These are phyloP conservation scores for Thripadectes ignobilis DNA, from an alignment of 2,797 vertebrate species.

Conservation along the genomic window DNA sequence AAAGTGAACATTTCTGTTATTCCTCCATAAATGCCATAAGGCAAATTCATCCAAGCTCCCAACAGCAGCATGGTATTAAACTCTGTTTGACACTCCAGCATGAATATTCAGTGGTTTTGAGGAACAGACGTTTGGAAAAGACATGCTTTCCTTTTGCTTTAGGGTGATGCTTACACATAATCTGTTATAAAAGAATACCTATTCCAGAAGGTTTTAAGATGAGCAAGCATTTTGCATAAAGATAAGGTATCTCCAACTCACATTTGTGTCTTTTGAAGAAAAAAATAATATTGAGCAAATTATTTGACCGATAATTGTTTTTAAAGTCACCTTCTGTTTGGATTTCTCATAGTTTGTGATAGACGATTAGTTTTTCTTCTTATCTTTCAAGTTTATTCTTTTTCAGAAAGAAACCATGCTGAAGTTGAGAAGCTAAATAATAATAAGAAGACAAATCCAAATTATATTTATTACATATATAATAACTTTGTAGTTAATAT, in stretches of 20 bases:
- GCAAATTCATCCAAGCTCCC: conserved; percentile 1
- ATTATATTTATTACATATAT: not conserved
- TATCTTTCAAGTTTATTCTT: not conserved
- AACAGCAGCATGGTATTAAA: conserved; percentile 22
- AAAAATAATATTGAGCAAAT: not conserved
- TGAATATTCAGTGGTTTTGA: conserved; percentile 8
- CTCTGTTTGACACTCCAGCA: not conserved
- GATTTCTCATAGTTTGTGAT: not conserved
- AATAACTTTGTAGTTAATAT: not conserved
- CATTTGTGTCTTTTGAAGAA: not conserved
- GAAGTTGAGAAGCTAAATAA: conserved; percentile 42
- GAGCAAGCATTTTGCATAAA: not conserved
- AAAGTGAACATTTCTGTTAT: not conserved
- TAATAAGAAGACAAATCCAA: not conserved
- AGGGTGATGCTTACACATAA: not conserved
- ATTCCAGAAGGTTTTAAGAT: not conserved
- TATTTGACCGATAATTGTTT: not conserved
- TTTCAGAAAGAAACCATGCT: not conserved
- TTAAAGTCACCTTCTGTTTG: not conserved
- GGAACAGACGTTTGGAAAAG: not conserved
- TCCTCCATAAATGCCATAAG: not conserved
- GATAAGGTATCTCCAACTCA: not conserved
- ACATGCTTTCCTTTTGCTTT: not conserved
- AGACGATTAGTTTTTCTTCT: not conserved
- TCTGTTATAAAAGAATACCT: not conserved